Base-by-base conservation (phyloP, 2,888 invertebrate genomes). In the Podabrus alpinus region DNA sequence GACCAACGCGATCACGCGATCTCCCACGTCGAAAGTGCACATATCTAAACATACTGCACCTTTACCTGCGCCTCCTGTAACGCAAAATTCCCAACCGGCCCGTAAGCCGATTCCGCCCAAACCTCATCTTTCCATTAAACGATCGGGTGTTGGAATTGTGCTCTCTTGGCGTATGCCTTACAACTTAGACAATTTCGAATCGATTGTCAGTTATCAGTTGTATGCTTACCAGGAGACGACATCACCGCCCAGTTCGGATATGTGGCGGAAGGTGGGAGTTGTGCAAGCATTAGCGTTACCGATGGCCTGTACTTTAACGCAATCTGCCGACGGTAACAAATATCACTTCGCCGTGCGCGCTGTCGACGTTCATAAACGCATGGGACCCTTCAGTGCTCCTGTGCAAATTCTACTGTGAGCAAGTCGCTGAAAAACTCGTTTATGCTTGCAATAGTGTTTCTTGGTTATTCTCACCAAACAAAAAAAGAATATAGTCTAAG, bases 221-320 rank as follows among this genome's bases (percentile, higher is more conserved):
- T 98, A 93, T 85, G 97, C 97, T 0, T 98, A 97, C 86, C 97
- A 97, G 86, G 97, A 97, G 87, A 92, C 93, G 0, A 88, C 89
- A 7, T 88, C 91, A 3, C 89, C 92, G 1, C 94, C 95, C 2
- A 92, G 89, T 80, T 92, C 94, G 1, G 89, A 92, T 3, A 89
- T 95, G 69, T 98, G 98, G 98, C 95, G 96, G 81, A 96, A 95
- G 90, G 97, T 98, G 71, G 98, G 97, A 1, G 97, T 97, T 86
- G 97, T 98, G 0, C 95, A 96, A 87, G 96, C 97, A 0, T 88
- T 98, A 83, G 93, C 95, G 0, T 86, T 98, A 75, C 98, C 98
- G 0, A 98, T 98, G 98, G 97, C 98, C 0, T 98, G 97, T 80
- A 98, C 97, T 0, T 88, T 97, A 59, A 96, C 96, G 1, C 96